Percentiles rank a stretch among this genome's conserved stretches.
phyloP scores from a whole-genome alignment of 2,797 vertebrate species.

The Enteromius argenteus region DNA sequence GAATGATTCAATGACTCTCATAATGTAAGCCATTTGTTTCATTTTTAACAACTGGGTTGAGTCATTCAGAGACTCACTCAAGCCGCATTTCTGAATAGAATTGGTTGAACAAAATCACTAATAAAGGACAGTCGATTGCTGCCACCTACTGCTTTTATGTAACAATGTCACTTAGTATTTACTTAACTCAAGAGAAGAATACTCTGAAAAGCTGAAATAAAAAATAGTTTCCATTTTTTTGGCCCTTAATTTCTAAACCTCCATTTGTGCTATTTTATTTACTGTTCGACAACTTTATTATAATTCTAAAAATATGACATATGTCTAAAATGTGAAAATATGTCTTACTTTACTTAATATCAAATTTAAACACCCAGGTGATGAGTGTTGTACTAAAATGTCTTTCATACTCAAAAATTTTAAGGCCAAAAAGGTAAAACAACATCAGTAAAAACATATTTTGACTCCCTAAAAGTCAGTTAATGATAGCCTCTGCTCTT shows the following conservation, averaged over 20 bases:
- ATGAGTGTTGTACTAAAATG: background rate
- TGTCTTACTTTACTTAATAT: background rate
- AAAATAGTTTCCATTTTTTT: background rate
- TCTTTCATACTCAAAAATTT: background rate
- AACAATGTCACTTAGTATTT: background rate
- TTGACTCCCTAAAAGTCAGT: background rate
- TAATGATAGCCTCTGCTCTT: slow-evolving; percentile 8
- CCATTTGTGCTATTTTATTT: background rate
- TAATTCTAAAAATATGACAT: background rate
- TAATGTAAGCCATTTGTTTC: background rate
- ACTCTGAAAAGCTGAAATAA: background rate
- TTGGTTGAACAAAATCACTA: background rate
- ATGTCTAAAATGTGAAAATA: background rate
- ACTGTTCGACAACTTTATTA: background rate
- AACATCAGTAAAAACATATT: background rate
- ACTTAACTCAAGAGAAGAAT: background rate
- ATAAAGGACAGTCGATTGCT: background rate
- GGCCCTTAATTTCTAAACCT: background rate
- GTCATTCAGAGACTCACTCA: background rate
- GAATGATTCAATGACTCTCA: background rate
- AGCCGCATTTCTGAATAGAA: background rate
- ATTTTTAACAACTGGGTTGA: background rate
- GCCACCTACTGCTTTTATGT: background rate
- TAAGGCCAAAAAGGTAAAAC: background rate
- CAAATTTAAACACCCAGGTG: background rate